A percentile compares a stretch with the other conserved stretches of the same genome.
Evolutionary conservation across 2,113 vertebrate genomes (phyloP).

Genomic region (Xiphorhynchus elegans): DNA sequence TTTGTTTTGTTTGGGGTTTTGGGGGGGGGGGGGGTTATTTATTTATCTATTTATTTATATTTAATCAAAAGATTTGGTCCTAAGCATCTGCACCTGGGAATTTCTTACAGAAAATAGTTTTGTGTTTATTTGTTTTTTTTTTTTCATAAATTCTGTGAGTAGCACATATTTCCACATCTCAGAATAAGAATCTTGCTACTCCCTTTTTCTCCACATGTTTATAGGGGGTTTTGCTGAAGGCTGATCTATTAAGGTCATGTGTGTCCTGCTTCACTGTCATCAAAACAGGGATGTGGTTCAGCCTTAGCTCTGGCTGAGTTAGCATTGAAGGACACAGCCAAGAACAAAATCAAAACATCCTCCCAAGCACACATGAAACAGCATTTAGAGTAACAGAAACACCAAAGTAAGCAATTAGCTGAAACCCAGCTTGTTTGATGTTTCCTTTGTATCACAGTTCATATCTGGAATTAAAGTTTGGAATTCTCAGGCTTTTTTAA

Average conservation of each 20-base stretch:
- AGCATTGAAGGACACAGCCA: not conserved
- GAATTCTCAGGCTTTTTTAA: not conserved
- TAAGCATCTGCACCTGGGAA: not conserved
- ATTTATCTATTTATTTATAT: not conserved
- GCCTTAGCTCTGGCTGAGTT: not conserved
- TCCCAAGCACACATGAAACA: not conserved
- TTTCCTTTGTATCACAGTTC: not conserved
- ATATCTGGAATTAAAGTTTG: not conserved
- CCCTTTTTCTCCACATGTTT: not conserved
- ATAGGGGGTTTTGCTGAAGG: not conserved
- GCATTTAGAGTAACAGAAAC: not conserved
- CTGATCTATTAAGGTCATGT: not conserved
- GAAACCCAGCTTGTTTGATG: not conserved
- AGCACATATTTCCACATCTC: not conserved
- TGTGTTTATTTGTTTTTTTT: rapidly evolving
- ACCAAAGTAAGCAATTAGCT: not conserved
- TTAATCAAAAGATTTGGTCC: not conserved
- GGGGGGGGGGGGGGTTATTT: too few species aligned
- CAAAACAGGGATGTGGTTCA: not conserved
- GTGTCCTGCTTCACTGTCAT: not conserved
- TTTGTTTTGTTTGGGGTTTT: not conserved
- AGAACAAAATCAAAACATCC: not conserved
- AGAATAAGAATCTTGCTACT: not conserved
- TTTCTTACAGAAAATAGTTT: not conserved
- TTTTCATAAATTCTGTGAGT: not conserved